Base-by-base conservation (phyloP, 53 echinoderm and acorn worm species). In the Actinopyga echinites region DNA sequence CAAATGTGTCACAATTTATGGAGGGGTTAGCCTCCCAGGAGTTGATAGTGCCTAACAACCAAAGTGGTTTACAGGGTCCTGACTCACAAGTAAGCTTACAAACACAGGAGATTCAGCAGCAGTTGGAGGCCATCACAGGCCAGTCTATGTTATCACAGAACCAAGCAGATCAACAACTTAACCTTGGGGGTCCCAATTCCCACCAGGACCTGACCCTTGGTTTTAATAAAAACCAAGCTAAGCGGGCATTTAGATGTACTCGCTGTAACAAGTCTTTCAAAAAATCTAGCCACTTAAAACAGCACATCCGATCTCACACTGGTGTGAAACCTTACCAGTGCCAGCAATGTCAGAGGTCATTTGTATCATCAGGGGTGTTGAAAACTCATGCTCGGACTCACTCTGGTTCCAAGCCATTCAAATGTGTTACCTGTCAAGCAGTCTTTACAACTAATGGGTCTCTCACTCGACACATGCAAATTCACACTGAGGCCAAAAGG, bases 61-160 rank as follows among this genome's bases (percentile, higher is more conserved):
- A 49, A 49, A 49, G 69, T 28, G 62, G 49, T 49, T 49, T 49
- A 49, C 49, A 49, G 49, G 49, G 85, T 17, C 92, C 90, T 36
- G 92, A 95, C 38, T 83, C 85, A 30, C 97, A 97, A 68, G 91
- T 97, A 26, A 97, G 97, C 75, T 75, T 97, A 15, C 93, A 97
- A 85, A 97, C 97, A 10, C 93, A 94, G 79, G 94, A 97, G 52
- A 97, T 97, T 30, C 97, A 97, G 75, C 97, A 94, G 62, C 97
- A 97, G 78, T 82, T 97, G 55, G 97, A 97, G 61, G 97, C 92
- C 52, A 97, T 97, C 33, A 97, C 97, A 23, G 94, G 92, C 26
- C 93, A 93, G 68, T 91, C 86, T 11, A 57, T 93, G 19, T 87
- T 94, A 38, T 69, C 80, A 42, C 33, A 52, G 3, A 6, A 21